Percentiles rank a stretch among this genome's conserved stretches.
These are phyloP conservation scores for Galerucella pusilla DNA, from an alignment of 2,888 invertebrate genomes.

Conservation along the genomic window DNA sequence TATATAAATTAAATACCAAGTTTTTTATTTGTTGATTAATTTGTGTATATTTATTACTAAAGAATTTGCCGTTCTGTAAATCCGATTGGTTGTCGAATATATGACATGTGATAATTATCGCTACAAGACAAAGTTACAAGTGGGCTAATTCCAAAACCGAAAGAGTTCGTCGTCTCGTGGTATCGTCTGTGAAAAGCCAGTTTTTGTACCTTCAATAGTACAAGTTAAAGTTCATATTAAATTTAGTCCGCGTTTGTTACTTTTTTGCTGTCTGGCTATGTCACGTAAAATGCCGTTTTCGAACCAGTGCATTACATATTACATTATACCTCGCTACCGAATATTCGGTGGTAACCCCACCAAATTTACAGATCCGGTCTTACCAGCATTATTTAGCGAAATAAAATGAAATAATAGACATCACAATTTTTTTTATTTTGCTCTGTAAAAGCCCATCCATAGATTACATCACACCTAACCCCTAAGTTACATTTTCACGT, in stretches of 20 bases:
- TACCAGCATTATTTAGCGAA: constrained; percentile 1
- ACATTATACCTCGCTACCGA: constrained; percentile 23
- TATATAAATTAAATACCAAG: no score
- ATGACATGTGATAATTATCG: background rate
- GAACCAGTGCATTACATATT: constrained; percentile 36
- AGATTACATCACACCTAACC: no score
- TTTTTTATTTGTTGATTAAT: no score
- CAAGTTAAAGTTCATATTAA: constrained; percentile 55
- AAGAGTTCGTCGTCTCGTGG: constrained; percentile 45
- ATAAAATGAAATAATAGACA: background rate
- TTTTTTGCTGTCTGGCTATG: constrained; percentile 63
- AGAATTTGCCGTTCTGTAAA: background rate
- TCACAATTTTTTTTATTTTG: no score
- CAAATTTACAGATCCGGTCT: constrained; percentile 22
- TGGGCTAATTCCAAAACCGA: constrained; percentile 26
- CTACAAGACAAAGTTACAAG: constrained; percentile 10
- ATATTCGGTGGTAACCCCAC: constrained; percentile 27
- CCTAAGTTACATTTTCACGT: no score
- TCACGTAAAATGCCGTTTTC: constrained; percentile 54
- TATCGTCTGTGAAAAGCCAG: constrained; percentile 60
- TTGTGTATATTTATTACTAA: no score
- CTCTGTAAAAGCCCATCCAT: no score
- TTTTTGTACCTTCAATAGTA: constrained; percentile 64
- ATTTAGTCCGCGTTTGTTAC: constrained; percentile 54
- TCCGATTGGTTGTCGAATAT: background rate